Evolutionary conservation across 2,888 invertebrate genomes (phyloP).

Genomic region (Sarcophaga variegata): DNA sequence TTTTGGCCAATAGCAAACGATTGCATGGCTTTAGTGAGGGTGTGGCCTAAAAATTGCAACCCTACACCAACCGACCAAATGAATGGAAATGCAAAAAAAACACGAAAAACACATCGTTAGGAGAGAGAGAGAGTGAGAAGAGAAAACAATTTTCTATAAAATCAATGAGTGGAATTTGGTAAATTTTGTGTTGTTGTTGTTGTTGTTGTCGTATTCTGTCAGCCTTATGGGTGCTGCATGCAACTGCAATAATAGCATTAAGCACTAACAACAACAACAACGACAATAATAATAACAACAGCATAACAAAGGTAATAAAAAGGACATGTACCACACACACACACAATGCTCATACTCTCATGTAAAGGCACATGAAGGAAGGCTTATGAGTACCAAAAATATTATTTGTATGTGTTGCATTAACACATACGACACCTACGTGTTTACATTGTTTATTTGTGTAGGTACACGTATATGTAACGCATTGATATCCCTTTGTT

Average conservation of each 20-base stretch:
- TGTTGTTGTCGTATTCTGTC: constrained; percentile 19
- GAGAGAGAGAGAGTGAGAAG: neutral
- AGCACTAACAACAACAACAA: no score
- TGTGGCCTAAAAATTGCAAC: constrained; percentile 80
- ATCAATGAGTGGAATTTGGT: constrained; percentile 67
- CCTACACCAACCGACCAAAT: constrained; percentile 70
- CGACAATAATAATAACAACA: neutral
- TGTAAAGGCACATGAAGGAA: no score
- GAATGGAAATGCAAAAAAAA: constrained; percentile 19
- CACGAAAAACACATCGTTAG: neutral
- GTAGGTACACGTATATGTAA: constrained; percentile 60
- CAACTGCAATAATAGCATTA: constrained; percentile 23
- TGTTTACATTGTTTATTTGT: neutral
- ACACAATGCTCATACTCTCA: neutral
- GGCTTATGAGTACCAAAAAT: no score
- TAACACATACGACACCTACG: neutral
- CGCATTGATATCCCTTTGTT: constrained; percentile 64
- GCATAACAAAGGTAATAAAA: constrained; percentile 62
- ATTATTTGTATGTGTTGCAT: constrained; percentile 3
- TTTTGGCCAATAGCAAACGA: constrained; percentile 79
- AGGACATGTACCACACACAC: constrained; percentile 47
- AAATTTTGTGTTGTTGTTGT: constrained; percentile 35
- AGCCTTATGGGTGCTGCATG: constrained; percentile 35
- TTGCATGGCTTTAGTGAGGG: constrained; percentile 76
- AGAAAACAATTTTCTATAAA: constrained; percentile 44